phyloP scores from a whole-genome alignment of 2,888 invertebrate species.

The Polymixis lichenea region DNA sequence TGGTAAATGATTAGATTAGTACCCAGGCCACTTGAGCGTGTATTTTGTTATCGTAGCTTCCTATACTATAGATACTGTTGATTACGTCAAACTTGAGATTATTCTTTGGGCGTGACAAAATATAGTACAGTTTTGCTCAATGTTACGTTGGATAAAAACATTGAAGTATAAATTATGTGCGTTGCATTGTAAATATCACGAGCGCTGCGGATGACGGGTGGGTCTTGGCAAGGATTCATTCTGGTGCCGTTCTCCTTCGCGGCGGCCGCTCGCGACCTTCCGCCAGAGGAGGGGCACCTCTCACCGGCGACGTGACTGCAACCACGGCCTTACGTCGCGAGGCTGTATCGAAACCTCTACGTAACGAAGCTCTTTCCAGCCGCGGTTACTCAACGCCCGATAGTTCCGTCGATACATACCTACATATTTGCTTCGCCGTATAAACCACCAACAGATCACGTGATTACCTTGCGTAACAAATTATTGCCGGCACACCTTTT shows the following conservation, averaged over 20 bases:
- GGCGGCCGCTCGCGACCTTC: slow-evolving; percentile 87
- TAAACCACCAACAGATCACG: slow-evolving; percentile 85
- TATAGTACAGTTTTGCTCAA: slow-evolving; percentile 55
- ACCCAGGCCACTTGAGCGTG: slow-evolving; percentile 74
- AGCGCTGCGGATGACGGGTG: slow-evolving; percentile 73
- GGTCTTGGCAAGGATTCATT: slow-evolving; percentile 87
- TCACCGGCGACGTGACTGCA: slow-evolving; percentile 89
- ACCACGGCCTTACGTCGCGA: slow-evolving; percentile 90
- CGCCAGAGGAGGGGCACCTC: slow-evolving; percentile 88
- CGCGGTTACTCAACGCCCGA: slow-evolving; percentile 87
- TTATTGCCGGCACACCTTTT: slow-evolving; percentile 85
- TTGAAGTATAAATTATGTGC: slow-evolving; percentile 58
- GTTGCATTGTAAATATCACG: slow-evolving; percentile 70
- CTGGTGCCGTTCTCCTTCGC: slow-evolving; percentile 88
- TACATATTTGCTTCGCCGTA: slow-evolving; percentile 79
- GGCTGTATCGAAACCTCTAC: slow-evolving; percentile 90
- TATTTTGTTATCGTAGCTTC: slow-evolving; percentile 78
- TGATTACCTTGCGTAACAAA: slow-evolving; percentile 86
- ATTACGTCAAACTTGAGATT: slow-evolving; percentile 68
- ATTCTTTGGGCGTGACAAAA: slow-evolving; percentile 55
- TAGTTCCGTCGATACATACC: slow-evolving; percentile 87
- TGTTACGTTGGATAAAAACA: slow-evolving; percentile 51
- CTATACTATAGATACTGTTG: slow-evolving; percentile 73
- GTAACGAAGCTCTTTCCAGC: slow-evolving; percentile 89
- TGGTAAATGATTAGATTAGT: slow-evolving; percentile 82